Base-by-base conservation (phyloP, 2,113 vertebrate species). In the Neodontobutis hainanensis region DNA sequence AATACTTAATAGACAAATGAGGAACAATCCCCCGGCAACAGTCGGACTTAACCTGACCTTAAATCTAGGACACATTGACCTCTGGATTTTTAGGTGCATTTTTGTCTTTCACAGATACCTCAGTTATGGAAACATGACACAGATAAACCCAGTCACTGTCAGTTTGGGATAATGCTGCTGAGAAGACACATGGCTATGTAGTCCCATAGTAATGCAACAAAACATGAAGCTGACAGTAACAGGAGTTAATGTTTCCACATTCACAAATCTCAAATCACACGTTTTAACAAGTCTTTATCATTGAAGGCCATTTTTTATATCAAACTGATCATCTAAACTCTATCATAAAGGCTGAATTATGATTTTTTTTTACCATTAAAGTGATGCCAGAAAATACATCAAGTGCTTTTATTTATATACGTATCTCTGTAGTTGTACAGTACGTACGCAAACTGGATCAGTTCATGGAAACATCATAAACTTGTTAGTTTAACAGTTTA, bases 1-100 rank as follows among this genome's bases (percentile, higher is more conserved):
- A 73, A 58, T 42, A 44, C 2, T 48, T 36, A 43, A 81, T 65
- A 74, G 70, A n/a, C n/a, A n/a, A n/a, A n/a, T n/a, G n/a, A n/a
- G 76, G 55, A 81, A 56, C 57, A 75, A 77, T 72, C 68, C 34
- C 87, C 62, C 67, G 53, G 87, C 72, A 88, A 90, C 86, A 70
- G 64, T 14, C 49, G 1, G 61, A 65, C 58, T 70, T 72, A 47
- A 83, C 63, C 44, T 83, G 77, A 87, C 74, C 72, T 61, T 4
- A 57, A 72, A 59, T 75, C 78, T 14, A 38, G 16, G 43, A 82
- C 65, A 62, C 78, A 76, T 11, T 82, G 78, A 86, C 75, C 81
- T 47, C 50, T n/a, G 42, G 3, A 66, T 67, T 81, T 71, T 62
- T 53, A 9, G 78, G 38, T 72, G 75, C 68, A 72, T 79, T 86